Conservation (phyloP, 2,888 invertebrate genomes). For the Ophion slaviceki region DNA sequence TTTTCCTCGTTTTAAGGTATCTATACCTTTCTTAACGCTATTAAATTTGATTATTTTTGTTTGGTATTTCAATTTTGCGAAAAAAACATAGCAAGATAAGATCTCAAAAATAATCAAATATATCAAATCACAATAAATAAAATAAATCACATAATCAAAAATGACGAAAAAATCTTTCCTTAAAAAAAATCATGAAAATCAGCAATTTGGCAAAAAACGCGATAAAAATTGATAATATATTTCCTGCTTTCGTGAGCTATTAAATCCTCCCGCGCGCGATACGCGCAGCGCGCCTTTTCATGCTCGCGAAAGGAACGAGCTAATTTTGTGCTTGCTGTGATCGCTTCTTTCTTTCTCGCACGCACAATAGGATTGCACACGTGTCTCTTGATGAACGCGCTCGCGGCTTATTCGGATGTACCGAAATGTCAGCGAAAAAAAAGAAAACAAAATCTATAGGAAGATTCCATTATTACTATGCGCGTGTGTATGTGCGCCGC, state of each 20-base stretch:
- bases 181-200: background rate
- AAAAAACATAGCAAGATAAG: too few relatives aligned
- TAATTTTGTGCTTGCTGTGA: slow-evolving; percentile 46
- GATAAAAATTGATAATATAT: background rate
- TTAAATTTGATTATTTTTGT: too few relatives aligned
- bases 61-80: too few relatives aligned
- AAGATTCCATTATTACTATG: slow-evolving; percentile 55
- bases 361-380: slow-evolving; percentile 7
- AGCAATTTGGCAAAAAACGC: too few relatives aligned
- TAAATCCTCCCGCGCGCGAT: too few relatives aligned
- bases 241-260: background rate
- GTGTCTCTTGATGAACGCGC: slow-evolving; percentile 34
- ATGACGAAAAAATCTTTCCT: background rate
- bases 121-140: too few relatives aligned
- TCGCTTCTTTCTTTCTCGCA: slow-evolving; percentile 5
- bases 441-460: slow-evolving; percentile 15
- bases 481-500: slow-evolving; percentile 33
- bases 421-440: slow-evolving; percentile 19
- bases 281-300: background rate
- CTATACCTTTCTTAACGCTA: too few relatives aligned
- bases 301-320: slow-evolving; percentile 9
- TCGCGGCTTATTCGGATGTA: slow-evolving; percentile 28
- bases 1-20: too few relatives aligned
- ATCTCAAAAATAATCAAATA: too few relatives aligned
- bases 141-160: background rate